Evolutionary conservation across 2,888 invertebrate genomes (phyloP), one percentile per base, ranked within the genome.

Genomic region (Drosophila greeni): DNA sequence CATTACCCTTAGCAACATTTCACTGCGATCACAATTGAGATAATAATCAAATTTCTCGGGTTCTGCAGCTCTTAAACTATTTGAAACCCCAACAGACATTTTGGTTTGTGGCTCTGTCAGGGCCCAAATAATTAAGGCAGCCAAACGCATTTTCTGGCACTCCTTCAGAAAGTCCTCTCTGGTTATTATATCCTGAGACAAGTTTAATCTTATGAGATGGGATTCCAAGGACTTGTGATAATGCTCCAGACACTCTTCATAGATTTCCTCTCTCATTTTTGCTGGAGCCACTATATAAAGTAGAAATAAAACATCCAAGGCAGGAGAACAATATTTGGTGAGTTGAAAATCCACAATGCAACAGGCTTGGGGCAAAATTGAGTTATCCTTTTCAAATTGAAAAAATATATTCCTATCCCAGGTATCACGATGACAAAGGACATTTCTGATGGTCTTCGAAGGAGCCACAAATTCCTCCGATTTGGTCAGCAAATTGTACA

Each of bases 341-440:
- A 91, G 73, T 74, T 92, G 92, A 72, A 90, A 92, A 77, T 92
- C 92, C 2, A 92, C 89, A 29, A 92, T 75, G 34, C 90, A 78
- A 61, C 91, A 91, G 7, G 86, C 86, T 0, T 86, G 76, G 2
- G 89, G 88, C 12, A 61, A 3, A 83, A 49, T 88, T 3, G 70
- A 69, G 0, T 66, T 89, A 0, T 48, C 6, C 86, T 37, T 42
- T 6, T 36, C 40, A n/a, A 79, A 86, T 9, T 81, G 69, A 60
- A 82, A 89, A 48, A 89, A 81, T 31, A 89, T 85, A 72, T 89
- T 89, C 5, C 87, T 85, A 61, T 83, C 83, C 89, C 89, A 89
- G 7, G 86, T 71, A 71, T 89, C 89, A 2, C 87, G 84, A 75
- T 89, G 89, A 23, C 89, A 89, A 1, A 91, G 70, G 1, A 90